phyloP scores from a whole-genome alignment of 2,888 invertebrate species.

The Tuberolachnus salignus region DNA sequence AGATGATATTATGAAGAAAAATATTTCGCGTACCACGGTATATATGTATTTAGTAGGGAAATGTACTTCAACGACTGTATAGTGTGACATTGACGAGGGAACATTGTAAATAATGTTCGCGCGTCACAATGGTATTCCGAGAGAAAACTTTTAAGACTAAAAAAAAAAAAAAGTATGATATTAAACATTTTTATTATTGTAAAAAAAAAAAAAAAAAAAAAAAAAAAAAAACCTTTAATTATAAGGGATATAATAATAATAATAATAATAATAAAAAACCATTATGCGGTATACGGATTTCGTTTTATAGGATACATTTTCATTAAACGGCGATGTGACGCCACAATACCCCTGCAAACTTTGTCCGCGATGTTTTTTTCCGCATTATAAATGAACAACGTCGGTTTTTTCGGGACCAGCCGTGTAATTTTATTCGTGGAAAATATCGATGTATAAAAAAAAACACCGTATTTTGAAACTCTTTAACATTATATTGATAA shows the following conservation, averaged over 20 bases:
- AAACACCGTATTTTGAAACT: background rate
- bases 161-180: background rate
- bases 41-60: constrained; percentile 8
- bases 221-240: constrained; percentile 2
- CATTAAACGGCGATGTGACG: background rate
- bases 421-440: background rate
- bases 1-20: background rate
- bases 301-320: background rate
- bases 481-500: too few relatives aligned
- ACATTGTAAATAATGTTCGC: constrained; percentile 15
- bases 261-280: constrained; percentile 2
- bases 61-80: constrained; percentile 26
- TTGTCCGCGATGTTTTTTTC: background rate
- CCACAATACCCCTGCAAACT: background rate
- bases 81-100: constrained; percentile 43
- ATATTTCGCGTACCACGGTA: background rate
- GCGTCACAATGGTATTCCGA: constrained; percentile 28
- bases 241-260: background rate
- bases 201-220: too few relatives aligned
- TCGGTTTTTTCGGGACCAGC: background rate
- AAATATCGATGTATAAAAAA: background rate
- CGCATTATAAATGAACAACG: background rate
- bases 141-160: constrained; percentile 16
- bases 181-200: background rate
- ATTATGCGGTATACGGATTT: background rate